Evolutionary conservation across 2,888 invertebrate species (phyloP).

Genomic region (Hartigia nigra): DNA sequence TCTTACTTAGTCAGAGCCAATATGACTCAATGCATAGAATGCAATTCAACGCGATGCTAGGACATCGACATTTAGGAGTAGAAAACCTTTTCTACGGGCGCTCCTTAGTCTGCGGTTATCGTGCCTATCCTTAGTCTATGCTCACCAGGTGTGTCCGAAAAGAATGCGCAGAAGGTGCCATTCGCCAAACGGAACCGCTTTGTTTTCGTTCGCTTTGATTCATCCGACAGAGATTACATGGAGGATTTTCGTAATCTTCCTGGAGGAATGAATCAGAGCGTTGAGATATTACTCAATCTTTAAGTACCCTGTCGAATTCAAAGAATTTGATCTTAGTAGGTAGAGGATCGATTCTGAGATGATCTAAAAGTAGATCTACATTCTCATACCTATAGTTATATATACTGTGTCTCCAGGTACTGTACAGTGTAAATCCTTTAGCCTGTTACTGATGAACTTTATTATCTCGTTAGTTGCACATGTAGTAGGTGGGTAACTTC

Average conservation of each 20-base stretch:
- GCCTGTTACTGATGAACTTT: not conserved
- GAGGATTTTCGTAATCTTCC: not conserved
- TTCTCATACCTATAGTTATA: not conserved
- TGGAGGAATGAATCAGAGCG: not conserved
- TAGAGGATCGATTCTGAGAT: not conserved
- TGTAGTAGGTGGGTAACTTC: not conserved
- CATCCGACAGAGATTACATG: not conserved
- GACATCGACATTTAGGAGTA: conserved; percentile 44
- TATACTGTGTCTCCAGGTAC: not conserved
- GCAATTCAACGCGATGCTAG: conserved; percentile 1
- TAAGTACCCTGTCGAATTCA: not conserved
- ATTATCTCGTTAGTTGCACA: not conserved
- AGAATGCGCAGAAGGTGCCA: not conserved
- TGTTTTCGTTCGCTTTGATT: not conserved
- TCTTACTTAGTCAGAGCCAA: not conserved
- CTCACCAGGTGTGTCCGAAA: not conserved
- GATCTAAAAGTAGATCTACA: not conserved
- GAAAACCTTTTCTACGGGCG: conserved; percentile 40
- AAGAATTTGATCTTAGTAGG: not conserved
- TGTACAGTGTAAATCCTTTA: not conserved
- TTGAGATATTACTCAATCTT: not conserved
- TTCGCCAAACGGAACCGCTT: not conserved
- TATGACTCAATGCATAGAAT: not conserved
- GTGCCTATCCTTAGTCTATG: not conserved
- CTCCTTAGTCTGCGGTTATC: not conserved